A percentile compares a stretch with the other conserved stretches of the same genome.
phyloP scores from a whole-genome alignment of 2,888 invertebrate species.

The Amblyjoppa proteus region DNA sequence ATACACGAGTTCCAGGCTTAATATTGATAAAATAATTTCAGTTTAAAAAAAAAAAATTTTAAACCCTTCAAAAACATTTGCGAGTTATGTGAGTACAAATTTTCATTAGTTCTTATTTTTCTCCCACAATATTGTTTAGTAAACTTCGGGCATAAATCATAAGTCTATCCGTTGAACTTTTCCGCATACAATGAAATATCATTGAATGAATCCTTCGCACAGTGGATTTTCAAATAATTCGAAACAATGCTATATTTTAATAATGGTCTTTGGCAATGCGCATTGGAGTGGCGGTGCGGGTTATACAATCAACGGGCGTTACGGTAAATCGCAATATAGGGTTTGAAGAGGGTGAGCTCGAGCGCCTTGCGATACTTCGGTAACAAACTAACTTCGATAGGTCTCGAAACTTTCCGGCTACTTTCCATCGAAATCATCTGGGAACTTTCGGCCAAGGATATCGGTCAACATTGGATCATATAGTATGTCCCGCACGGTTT shows the following conservation, averaged over 20 bases:
- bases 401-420: conserved; percentile 63
- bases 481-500: conserved; percentile 38
- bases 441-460: conserved; percentile 59
- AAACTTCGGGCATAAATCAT: neutral
- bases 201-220: conserved; percentile 8
- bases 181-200: neutral
- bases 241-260: conserved; percentile 55
- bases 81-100: too few species aligned
- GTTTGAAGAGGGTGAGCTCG: conserved; percentile 41
- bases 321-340: conserved; percentile 63
- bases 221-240: conserved; percentile 49
- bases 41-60: too few species aligned
- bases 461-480: conserved; percentile 66
- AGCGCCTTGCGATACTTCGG: conserved; percentile 51
- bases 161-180: neutral
- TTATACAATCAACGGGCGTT: conserved; percentile 25
- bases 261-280: conserved; percentile 13
- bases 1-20: too few species aligned
- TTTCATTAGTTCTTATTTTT: neutral
- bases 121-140: neutral
- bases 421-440: conserved; percentile 58
- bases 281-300: conserved; percentile 16
- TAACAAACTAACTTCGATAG: conserved; percentile 55
- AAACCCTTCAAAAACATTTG: too few species aligned
- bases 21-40: too few species aligned